Evolutionary conservation across 2,888 invertebrate species (phyloP).

Genomic region (Microctonus brassicae): DNA sequence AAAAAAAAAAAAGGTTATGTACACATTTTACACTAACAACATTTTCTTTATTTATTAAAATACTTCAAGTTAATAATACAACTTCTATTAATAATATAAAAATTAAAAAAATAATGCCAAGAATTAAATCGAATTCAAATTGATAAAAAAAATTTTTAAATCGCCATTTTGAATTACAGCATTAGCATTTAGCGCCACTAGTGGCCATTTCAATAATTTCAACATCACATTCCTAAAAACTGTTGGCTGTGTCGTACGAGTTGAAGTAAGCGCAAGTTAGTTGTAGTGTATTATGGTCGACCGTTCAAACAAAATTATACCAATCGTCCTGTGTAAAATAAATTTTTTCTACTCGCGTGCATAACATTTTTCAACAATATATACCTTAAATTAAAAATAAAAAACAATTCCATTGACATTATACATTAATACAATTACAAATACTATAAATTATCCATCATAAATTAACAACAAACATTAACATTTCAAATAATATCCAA

Average conservation of each 20-base stretch:
- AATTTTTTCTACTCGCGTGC: conserved; percentile 44
- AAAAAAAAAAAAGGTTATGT: too few relatives aligned
- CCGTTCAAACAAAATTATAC: conserved; percentile 51
- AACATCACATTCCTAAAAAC: not conserved
- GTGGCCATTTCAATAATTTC: not conserved
- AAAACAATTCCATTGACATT: too few relatives aligned
- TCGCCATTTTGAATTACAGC: not conserved
- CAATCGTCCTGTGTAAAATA: conserved; percentile 31
- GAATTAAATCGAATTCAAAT: too few relatives aligned
- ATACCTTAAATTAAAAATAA: conserved; percentile 30
- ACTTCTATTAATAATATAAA: too few relatives aligned
- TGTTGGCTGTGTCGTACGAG: conserved; percentile 1
- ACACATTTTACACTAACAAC: too few relatives aligned
- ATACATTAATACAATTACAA: too few relatives aligned
- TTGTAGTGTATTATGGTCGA: conserved; percentile 52
- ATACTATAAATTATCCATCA: too few relatives aligned
- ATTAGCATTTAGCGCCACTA: not conserved
- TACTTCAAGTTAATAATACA: too few relatives aligned
- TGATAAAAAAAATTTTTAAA: too few relatives aligned
- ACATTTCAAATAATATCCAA: too few relatives aligned
- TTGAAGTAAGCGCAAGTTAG: conserved; percentile 24
- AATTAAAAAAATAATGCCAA: too few relatives aligned
- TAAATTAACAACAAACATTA: too few relatives aligned
- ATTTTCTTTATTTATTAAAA: not conserved
- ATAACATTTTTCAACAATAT: conserved; percentile 54